Evolutionary conservation across 2,888 invertebrate species (phyloP), one percentile per base, ranked within the genome.

Genomic region (Actias luna): DNA sequence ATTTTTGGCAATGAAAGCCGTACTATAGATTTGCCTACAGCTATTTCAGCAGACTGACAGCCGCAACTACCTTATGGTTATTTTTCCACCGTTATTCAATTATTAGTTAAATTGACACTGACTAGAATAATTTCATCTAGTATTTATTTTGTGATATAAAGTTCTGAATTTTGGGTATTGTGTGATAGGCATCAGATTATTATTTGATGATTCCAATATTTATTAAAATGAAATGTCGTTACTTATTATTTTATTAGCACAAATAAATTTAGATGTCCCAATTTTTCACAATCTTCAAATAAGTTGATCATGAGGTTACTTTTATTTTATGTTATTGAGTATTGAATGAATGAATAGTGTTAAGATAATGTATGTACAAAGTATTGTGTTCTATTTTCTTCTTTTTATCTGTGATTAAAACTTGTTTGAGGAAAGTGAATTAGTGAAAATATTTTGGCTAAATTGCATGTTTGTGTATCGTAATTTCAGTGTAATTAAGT

Each of bases 1-100:
- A 97, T 97, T 78, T 96, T 98, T 79, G 97, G 98, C 74, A 97
- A 97, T 85, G 98, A 98, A 87, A 96, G 96, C 80, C 96, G 95
- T 82, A 97, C 97, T 82, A 97, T 97, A 82, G 96, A 97, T 93
- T 94, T 98, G 93, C 97, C 97, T 87, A 94, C 96, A 91, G 95
- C 94, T 89, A 93, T 94, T 78, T 92, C 93, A 80, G 93, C 93
- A 86, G 92, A 92, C 90, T 92, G 93, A 93, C 92, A 86, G 87
- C 83, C 85, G 78, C 87, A 83, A 84, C 70, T 79, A 82, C 74
- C 81, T 84, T 88, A 85, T 85, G 83, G 86, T 85, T 85, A 84
- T 82, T 80, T 87, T 87, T 91, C 92, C 92, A 92, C 92, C 91
- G 92, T 88, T 87, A 82, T 85, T 83, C 89, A 90, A 88, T 89